These are phyloP conservation scores for Eumerus sabulonum DNA, from an alignment of 2,888 invertebrate species.

Conservation along the genomic window DNA sequence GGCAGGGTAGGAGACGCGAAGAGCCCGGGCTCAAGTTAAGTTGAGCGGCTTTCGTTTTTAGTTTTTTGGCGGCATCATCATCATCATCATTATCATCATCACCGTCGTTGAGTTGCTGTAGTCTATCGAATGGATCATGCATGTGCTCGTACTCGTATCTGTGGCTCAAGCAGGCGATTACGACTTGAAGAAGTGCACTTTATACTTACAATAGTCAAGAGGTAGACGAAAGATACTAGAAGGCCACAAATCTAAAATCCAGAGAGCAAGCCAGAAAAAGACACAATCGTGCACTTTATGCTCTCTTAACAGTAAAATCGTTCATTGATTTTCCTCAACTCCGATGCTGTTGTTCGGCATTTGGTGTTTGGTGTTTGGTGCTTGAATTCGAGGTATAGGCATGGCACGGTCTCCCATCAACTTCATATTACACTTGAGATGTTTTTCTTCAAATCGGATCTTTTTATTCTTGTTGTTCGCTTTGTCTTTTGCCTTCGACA, in stretches of 20 bases:
- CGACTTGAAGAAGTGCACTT: constrained; percentile 53
- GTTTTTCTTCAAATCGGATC: constrained; percentile 56
- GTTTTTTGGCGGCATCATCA: constrained; percentile 43
- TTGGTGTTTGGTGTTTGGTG: constrained; percentile 43
- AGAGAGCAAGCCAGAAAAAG: constrained; percentile 38
- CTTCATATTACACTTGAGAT: constrained; percentile 69
- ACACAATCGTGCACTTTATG: constrained; percentile 68
- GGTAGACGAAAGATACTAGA: no score
- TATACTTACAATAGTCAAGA: constrained; percentile 41
- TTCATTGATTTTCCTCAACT: constrained; percentile 60
- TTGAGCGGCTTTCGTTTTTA: constrained; percentile 43
- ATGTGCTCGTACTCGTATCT: constrained; percentile 28
- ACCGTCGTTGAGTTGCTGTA: constrained; percentile 17
- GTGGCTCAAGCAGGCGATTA: constrained; percentile 41
- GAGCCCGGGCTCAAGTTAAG: neutral
- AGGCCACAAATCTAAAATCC: no score
- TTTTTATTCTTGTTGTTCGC: constrained; percentile 17
- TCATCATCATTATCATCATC: constrained; percentile 44
- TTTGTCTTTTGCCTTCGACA: neutral
- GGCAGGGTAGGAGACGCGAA: neutral
- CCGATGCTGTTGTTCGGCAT: constrained; percentile 32
- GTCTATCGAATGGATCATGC: constrained; percentile 38
- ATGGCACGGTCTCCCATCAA: constrained; percentile 54
- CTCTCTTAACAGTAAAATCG: constrained; percentile 69
- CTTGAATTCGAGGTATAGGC: constrained; percentile 4